A percentile compares a stretch with the other conserved stretches of the same genome.
Evolutionary conservation across 2,797 vertebrate genomes (phyloP).

Genomic region (Graptemys geographica): DNA sequence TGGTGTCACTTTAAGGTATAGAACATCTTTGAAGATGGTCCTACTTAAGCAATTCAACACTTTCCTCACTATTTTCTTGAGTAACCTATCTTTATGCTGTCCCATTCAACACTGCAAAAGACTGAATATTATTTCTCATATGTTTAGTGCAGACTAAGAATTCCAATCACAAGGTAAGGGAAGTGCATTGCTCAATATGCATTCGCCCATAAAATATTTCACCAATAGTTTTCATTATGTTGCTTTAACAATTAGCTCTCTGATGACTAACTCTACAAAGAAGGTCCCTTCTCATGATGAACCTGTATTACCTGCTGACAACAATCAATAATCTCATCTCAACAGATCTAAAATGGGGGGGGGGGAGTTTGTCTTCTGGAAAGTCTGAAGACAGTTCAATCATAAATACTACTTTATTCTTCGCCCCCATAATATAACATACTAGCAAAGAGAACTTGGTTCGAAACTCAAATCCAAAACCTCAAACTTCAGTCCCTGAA

Average conservation of each 20-base stretch:
- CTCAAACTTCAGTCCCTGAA: no score
- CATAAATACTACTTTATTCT: not conserved
- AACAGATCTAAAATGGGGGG: not conserved
- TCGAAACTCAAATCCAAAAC: not conserved
- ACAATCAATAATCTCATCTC: not conserved
- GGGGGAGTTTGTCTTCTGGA: not conserved
- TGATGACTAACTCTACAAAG: not conserved
- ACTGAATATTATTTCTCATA: rapidly evolving
- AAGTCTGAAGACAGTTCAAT: not conserved
- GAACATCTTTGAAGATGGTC: not conserved
- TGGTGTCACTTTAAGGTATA: not conserved
- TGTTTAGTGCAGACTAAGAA: not conserved
- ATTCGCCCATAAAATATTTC: not conserved
- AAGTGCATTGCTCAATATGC: not conserved
- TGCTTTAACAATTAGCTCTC: not conserved
- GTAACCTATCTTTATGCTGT: not conserved
- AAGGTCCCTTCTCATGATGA: not conserved
- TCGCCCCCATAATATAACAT: not conserved
- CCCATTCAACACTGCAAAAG: not conserved
- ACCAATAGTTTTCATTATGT: not conserved
- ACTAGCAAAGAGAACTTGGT: not conserved
- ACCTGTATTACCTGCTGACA: not conserved
- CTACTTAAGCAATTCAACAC: conserved; percentile 25
- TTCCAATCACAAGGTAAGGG: not conserved
- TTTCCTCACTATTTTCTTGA: not conserved